Conservation (phyloP, 2,113 vertebrate genomes). For the Prinia subflava region DNA sequence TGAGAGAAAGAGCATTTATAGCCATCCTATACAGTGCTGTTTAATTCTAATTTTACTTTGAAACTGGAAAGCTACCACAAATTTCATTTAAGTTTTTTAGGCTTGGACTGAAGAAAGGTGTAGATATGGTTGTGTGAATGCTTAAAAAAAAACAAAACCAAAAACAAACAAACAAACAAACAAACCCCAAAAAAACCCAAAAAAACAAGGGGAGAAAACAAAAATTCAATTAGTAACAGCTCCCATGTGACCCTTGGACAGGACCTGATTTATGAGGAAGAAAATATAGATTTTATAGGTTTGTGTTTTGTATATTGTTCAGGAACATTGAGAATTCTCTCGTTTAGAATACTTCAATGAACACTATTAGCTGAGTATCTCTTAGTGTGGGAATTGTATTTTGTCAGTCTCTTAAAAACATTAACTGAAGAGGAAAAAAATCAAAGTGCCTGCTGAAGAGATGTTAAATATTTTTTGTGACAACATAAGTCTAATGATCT, state of each 20-base stretch:
- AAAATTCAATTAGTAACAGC: neutral
- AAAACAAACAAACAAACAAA: neutral
- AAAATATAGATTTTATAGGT: neutral
- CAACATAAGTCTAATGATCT: neutral
- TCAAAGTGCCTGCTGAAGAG: neutral
- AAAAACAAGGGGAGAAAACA: neutral
- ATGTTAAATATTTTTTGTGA: neutral
- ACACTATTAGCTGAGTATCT: neutral
- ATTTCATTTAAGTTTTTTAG: neutral
- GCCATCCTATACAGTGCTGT: neutral
- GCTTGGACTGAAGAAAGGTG: neutral
- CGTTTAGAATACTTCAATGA: neutral
- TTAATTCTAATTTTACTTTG: neutral
- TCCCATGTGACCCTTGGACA: neutral
- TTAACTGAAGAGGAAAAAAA: neutral
- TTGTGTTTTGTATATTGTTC: neutral
- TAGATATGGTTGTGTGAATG: neutral
- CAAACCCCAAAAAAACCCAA: no score
- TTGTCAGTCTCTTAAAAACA: neutral
- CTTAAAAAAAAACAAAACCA: neutral
- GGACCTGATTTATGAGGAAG: neutral
- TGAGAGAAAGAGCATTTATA: neutral
- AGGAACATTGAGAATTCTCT: neutral
- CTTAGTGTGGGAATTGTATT: neutral
- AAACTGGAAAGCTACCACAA: neutral